Evolutionary conservation across 2,113 vertebrate species (phyloP).

Genomic region (Eublepharis macularius): DNA sequence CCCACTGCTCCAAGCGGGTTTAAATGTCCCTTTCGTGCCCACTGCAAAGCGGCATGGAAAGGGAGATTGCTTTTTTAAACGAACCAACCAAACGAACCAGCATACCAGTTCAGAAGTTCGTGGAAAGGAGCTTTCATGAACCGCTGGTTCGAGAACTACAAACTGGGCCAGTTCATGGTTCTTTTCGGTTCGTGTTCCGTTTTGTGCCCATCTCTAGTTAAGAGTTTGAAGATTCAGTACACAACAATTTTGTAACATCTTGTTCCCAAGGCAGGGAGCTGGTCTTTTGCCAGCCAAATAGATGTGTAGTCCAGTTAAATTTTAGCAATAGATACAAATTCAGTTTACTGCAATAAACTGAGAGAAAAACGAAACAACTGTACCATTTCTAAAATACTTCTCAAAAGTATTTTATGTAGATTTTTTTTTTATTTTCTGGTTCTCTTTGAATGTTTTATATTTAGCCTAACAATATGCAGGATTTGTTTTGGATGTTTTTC

Average conservation of each 20-base stretch:
- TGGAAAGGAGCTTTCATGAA: too few relatives aligned
- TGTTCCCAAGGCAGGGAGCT: background rate
- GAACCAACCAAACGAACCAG: too few relatives aligned
- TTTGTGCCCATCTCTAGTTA: too few relatives aligned
- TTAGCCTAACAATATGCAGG: fast-evolving
- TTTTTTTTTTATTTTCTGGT: background rate
- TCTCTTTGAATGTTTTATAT: fast-evolving
- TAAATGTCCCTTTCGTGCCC: too few relatives aligned
- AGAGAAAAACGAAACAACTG: background rate
- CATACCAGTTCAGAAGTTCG: too few relatives aligned
- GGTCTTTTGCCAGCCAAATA: background rate
- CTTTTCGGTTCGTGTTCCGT: too few relatives aligned
- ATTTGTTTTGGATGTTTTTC: background rate
- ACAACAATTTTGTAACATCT: background rate
- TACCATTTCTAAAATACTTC: background rate
- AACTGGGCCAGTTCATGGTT: too few relatives aligned
- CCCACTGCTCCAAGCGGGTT: too few relatives aligned
- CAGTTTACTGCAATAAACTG: background rate
- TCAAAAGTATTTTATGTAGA: background rate
- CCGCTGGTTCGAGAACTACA: too few relatives aligned
- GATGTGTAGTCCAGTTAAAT: background rate
- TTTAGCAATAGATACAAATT: background rate
- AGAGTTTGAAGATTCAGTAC: background rate
- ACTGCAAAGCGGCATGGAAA: too few relatives aligned
- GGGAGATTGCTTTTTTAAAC: too few relatives aligned